Conservation (phyloP, 2,113 vertebrate genomes). For the Morphnarchus princeps region DNA sequence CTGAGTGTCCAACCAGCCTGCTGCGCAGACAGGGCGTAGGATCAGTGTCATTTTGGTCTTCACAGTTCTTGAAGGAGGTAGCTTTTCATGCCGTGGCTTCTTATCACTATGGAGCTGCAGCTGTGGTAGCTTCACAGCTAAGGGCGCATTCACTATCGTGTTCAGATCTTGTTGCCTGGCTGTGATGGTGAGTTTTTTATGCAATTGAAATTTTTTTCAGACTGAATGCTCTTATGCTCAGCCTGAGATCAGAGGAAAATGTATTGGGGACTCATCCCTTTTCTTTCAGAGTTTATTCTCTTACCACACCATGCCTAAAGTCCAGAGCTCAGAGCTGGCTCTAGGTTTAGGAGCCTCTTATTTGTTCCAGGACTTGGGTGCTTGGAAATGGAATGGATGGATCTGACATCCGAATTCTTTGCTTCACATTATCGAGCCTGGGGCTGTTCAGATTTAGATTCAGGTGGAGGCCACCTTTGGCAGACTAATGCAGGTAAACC, state of each 20-base stretch:
- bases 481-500: background rate
- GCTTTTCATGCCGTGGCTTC: background rate
- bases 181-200: background rate
- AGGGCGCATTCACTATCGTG: background rate
- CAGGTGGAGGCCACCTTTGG: background rate
- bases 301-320: background rate
- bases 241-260: background rate
- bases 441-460: background rate
- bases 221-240: background rate
- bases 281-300: background rate
- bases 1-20: background rate
- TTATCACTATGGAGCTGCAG: background rate
- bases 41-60: background rate
- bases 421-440: background rate
- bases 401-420: background rate
- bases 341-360: background rate
- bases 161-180: background rate
- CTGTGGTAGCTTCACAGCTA: background rate
- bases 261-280: background rate
- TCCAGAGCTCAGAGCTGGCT: background rate
- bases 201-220: background rate
- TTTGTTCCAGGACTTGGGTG: background rate
- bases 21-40: background rate
- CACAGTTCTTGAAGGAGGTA: background rate
- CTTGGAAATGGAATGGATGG: background rate